Evolutionary conservation across 2,888 invertebrate species (phyloP), one percentile per base, ranked within the genome.

Genomic region (Thysanoteuthis rhombus): DNA sequence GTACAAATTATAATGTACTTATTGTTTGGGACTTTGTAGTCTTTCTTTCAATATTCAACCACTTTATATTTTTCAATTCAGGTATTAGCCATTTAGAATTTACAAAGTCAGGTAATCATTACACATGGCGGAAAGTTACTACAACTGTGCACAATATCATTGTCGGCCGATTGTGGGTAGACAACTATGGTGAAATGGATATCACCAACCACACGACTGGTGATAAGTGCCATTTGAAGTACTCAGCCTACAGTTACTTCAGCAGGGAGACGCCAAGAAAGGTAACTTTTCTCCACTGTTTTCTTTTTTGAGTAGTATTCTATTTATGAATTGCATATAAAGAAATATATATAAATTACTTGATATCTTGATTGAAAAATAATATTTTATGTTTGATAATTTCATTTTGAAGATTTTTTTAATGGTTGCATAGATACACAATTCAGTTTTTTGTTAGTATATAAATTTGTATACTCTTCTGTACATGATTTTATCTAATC

Each of bases 91-190:
- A 98, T 96, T 97, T 98, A 94, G 96, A 97, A 91, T 98, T 98
- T 96, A 96, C 96, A 93, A 97, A 96, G 93, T 96, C 97, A 38
- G 97, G 97, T 22, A 98, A 98, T 97, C 99, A 99, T 97, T 99
- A 99, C 97, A 98, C 99, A 19, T 99, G 99, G 99, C 98, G 99
- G 95, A 99, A 99, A 98, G 98, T 99, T 93, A 99, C 99, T 40
- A 99, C 99, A 40, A 99, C 99, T 12, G 99, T 99, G 93, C 99
- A 99, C 97, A 99, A 99, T 97, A 99, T 99, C 96, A 99, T 99
- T 96, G 99, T 99, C 94, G 99, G 99, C 95, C 99, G 99, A 97
- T 97, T 99, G 95, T 99, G 99, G 99, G 99, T 99, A 94, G 99
- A 99, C 97, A 99, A 99, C 97, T 99, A 99, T 97, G 99, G 99